A percentile compares a stretch with the other conserved stretches of the same genome.
These are phyloP conservation scores for Rhynchotus rufescens DNA, from an alignment of 2,797 vertebrate species.

Conservation along the genomic window DNA sequence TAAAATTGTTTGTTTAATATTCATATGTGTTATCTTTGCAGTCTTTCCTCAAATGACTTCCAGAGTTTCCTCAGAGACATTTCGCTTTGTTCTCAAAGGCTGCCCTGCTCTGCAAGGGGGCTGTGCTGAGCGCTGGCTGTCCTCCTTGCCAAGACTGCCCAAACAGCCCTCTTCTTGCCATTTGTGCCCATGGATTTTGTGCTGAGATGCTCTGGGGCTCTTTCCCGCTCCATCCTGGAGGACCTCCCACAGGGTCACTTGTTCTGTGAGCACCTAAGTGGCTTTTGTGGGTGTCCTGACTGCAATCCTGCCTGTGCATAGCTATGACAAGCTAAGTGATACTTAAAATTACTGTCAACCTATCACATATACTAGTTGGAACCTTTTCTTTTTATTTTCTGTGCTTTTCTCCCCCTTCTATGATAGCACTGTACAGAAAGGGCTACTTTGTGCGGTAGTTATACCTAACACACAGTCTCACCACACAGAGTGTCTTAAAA, in stretches of 20 bases:
- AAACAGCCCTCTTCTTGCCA: not conserved
- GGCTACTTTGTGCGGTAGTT: not conserved
- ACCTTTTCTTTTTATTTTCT: not conserved
- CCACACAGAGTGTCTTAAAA: not conserved
- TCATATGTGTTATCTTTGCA: not conserved
- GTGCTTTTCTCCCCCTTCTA: fast-evolving
- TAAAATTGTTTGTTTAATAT: conserved; percentile 12
- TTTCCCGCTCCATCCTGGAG: not conserved
- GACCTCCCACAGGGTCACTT: not conserved
- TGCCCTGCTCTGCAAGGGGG: not conserved
- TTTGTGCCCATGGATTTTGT: not conserved
- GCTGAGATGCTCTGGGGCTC: not conserved
- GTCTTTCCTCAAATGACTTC: not conserved
- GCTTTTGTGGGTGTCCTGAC: not conserved
- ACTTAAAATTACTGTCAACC: not conserved
- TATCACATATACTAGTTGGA: not conserved
- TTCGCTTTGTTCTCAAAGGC: not conserved
- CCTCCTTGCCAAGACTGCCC: fast-evolving
- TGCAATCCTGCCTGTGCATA: too few relatives aligned
- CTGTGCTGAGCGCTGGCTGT: fast-evolving
- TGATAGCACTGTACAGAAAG: not conserved
- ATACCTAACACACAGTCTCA: not conserved
- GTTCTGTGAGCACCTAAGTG: not conserved
- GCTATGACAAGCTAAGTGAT: not conserved
- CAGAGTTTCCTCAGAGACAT: not conserved